Percentiles rank a stretch among this genome's conserved stretches.
phyloP scores from a whole-genome alignment of 2,797 vertebrate genomes.

The Capromys pilorides region DNA sequence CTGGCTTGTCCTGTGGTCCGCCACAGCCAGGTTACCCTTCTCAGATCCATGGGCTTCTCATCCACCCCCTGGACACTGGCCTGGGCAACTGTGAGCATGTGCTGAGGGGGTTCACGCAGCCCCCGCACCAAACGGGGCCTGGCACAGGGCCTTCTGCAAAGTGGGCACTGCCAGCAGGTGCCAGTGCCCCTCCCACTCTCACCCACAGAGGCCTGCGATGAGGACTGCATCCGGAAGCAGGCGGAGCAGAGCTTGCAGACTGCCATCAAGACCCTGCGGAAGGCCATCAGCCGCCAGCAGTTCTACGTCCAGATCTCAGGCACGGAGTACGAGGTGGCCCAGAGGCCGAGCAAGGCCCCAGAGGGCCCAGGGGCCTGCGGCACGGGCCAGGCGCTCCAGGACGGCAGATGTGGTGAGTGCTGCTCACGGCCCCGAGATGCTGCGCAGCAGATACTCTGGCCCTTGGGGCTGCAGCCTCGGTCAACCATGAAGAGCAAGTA shows the following conservation, averaged over 20 bases:
- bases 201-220: constrained; percentile 91
- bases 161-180: rapidly evolving
- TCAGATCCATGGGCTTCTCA: background rate
- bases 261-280: constrained; percentile 93
- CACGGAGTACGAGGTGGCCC: constrained; percentile 95
- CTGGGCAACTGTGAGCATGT: rapidly evolving
- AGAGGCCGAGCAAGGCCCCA: constrained; percentile 88
- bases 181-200: rapidly evolving
- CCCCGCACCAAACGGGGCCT: background rate
- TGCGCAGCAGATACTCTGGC: background rate
- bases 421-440: background rate
- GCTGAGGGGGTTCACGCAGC: background rate
- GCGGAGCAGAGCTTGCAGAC: constrained; percentile 94
- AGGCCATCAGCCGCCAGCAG: constrained; percentile 96
- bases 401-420: constrained; percentile 93
- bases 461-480: rapidly evolving
- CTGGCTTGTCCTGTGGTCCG: background rate
- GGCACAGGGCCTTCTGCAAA: rapidly evolving
- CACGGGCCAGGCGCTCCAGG: constrained; percentile 91
- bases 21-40: rapidly evolving
- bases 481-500: rapidly evolving
- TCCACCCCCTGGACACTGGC: rapidly evolving
- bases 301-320: constrained; percentile 97
- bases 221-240: constrained; percentile 92
- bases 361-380: constrained; percentile 90